These are phyloP conservation scores for Limonius californicus DNA, from an alignment of 1,140 invertebrate species.

Conservation along the genomic window DNA sequence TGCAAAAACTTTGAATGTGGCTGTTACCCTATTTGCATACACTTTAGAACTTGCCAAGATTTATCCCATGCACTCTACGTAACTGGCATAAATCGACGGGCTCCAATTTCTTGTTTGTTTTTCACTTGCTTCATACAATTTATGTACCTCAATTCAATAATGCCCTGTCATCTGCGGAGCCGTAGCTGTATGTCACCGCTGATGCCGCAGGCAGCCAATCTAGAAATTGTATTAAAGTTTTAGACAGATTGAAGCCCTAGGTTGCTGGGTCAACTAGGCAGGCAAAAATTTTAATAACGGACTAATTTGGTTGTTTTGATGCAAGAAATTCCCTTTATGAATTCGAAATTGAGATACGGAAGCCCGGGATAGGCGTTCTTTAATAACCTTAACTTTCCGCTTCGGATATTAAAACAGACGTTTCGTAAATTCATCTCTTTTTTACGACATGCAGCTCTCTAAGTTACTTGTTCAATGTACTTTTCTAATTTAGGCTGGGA, in stretches of 20 bases:
- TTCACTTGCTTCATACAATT: not conserved
- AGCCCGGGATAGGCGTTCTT: not conserved
- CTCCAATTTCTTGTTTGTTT: not conserved
- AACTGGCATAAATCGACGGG: not conserved
- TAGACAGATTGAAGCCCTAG: not conserved
- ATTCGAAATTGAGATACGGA: slow-evolving; percentile 5
- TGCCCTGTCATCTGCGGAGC: not conserved
- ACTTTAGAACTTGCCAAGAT: not conserved
- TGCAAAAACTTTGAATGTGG: too few species aligned
- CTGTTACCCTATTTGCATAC: not conserved
- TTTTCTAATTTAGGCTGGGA: too few species aligned
- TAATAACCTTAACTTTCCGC: slow-evolving; percentile 10
- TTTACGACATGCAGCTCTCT: not conserved
- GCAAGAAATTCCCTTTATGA: not conserved
- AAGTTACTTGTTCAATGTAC: too few species aligned
- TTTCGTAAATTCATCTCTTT: slow-evolving; percentile 3
- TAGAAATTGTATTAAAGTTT: not conserved
- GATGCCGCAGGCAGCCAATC: not conserved
- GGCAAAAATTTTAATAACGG: slow-evolving; percentile 5
- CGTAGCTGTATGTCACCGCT: not conserved
- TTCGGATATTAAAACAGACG: slow-evolving; percentile 6
- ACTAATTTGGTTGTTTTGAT: not conserved
- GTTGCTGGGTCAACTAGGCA: not conserved
- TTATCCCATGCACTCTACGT: not conserved
- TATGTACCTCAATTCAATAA: not conserved